Conservation (phyloP, 2,113 vertebrate genomes). For the Nasalis larvatus region DNA sequence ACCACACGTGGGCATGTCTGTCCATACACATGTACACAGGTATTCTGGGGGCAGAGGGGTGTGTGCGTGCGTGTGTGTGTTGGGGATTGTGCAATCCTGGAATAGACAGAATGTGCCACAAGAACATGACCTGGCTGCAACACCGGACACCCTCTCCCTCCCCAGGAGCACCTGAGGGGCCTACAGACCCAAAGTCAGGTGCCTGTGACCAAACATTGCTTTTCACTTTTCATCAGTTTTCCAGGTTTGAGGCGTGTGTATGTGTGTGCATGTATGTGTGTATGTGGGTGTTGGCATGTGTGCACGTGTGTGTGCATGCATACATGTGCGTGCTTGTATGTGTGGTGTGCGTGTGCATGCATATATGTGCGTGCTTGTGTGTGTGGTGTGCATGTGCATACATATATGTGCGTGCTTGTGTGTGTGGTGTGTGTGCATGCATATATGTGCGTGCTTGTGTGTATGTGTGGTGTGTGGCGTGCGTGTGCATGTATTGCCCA, state of each 20-base stretch:
- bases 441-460: no score
- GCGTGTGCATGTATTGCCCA: no score
- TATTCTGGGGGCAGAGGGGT: neutral
- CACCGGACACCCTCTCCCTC: no score
- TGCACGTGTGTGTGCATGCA: no score
- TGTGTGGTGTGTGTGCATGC: neutral
- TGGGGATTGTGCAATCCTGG: neutral
- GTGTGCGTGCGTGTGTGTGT: neutral
- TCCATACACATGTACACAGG: neutral
- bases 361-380: neutral
- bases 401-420: neutral
- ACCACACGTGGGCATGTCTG: rapidly evolving
- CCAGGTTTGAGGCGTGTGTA: neutral
- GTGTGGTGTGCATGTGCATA: no score
- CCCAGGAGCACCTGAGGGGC: neutral
- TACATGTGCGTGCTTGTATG: no score
- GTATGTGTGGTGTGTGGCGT: no score
- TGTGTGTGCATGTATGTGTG: neutral
- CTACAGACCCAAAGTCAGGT: neutral
- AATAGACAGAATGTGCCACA: neutral
- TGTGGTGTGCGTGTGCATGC: no score
- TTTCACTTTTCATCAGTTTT: neutral
- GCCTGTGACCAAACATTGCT: neutral
- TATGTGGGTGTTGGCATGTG: no score
- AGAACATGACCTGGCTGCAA: neutral